phyloP scores from a whole-genome alignment of 2,888 invertebrate species.

The Caenorhabditis sp. region DNA sequence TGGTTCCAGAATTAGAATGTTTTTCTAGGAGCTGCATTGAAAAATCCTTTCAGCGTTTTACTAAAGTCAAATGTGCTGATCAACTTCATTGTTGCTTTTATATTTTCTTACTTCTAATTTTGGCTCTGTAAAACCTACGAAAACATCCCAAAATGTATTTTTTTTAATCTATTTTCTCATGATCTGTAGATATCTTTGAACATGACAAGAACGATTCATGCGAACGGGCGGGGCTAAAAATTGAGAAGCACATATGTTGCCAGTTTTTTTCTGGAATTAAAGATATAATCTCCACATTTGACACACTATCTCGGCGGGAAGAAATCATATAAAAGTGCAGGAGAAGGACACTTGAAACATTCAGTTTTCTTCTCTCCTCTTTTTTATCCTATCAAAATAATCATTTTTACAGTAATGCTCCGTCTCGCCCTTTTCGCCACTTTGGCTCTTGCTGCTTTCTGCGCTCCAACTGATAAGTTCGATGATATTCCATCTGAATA shows the following conservation, averaged over 20 bases:
- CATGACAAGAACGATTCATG: no score
- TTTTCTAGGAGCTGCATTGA: no score
- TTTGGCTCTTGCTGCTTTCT: slow-evolving; percentile 42
- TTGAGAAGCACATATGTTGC: slow-evolving; percentile 14
- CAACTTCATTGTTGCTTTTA: no score
- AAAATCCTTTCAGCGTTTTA: no score
- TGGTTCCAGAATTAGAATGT: no score
- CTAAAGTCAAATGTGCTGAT: no score
- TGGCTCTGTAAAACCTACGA: no score
- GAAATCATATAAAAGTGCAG: slow-evolving; percentile 19
- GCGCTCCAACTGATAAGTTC: slow-evolving; percentile 55
- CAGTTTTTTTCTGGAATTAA: slow-evolving; percentile 2
- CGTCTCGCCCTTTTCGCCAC: slow-evolving; percentile 43
- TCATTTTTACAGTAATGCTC: slow-evolving; percentile 37
- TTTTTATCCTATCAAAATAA: neutral
- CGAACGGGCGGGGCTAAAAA: no score
- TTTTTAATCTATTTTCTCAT: no score
- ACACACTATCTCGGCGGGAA: neutral
- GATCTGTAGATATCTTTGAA: no score
- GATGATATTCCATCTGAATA: slow-evolving; percentile 65
- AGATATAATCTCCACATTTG: neutral
- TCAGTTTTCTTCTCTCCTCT: slow-evolving; percentile 1
- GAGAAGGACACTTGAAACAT: neutral
- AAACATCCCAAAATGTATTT: no score
- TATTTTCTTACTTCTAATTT: no score